phyloP scores from a whole-genome alignment of 2,113 vertebrate genomes.

The Callocephalon fimbriatum region DNA sequence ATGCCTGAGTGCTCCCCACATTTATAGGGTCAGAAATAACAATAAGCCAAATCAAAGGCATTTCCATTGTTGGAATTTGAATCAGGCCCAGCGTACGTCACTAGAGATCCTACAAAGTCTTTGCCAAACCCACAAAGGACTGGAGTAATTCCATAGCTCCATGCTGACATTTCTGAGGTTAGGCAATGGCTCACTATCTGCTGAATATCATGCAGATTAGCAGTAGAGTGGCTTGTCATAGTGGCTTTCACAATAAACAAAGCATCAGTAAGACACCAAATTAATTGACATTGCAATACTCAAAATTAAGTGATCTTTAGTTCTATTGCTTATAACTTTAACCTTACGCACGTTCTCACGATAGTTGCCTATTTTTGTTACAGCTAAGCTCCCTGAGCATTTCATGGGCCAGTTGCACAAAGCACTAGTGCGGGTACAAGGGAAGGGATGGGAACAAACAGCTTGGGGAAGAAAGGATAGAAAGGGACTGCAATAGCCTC shows the following conservation, averaged over 20 bases:
- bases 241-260: constrained; percentile 5
- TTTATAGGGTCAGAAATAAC: constrained; percentile 49
- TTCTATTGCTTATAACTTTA: neutral
- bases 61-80: constrained; percentile 44
- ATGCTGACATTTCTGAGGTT: constrained; percentile 48
- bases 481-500: neutral
- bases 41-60: constrained; percentile 36
- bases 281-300: neutral
- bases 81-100: constrained; percentile 8
- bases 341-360: neutral
- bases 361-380: neutral
- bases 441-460: neutral
- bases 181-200: constrained; percentile 13
- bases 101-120: constrained; percentile 10
- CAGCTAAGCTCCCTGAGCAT: neutral
- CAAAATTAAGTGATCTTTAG: neutral
- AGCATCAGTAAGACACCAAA: neutral
- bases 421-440: neutral
- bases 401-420: neutral
- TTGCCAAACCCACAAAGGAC: constrained; percentile 51
- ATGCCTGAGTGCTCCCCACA: neutral
- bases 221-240: neutral
- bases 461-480: neutral
- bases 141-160: constrained; percentile 32
- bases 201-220: constrained; percentile 16